phyloP scores from a whole-genome alignment of 2,113 vertebrate species.

The Oreochromis aureus region DNA sequence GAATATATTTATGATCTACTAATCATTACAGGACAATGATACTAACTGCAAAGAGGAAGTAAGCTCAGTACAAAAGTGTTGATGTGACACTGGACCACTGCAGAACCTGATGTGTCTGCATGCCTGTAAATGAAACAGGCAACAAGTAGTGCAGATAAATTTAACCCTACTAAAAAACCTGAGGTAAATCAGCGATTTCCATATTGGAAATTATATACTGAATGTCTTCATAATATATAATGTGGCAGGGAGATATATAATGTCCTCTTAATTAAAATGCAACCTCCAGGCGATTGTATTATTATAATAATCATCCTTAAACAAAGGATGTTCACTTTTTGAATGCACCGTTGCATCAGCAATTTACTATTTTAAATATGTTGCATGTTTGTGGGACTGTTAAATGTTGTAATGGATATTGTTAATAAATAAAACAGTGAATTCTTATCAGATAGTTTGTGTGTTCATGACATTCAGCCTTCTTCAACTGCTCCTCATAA shows the following conservation, averaged over 20 bases:
- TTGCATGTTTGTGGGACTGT: not conserved
- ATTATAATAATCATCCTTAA: not conserved
- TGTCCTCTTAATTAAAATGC: not conserved
- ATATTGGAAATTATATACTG: not conserved
- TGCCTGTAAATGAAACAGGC: not conserved
- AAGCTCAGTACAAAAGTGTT: not conserved
- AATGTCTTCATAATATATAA: not conserved
- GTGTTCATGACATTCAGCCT: not conserved
- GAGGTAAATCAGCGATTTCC: not conserved
- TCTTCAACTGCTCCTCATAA: not conserved
- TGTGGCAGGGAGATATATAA: not conserved
- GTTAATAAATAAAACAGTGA: not conserved
- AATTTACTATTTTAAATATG: not conserved
- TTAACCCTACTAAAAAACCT: not conserved
- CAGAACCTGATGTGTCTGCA: not conserved
- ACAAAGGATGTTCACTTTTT: not conserved
- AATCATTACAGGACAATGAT: not conserved
- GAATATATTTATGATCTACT: not conserved
- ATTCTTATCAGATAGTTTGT: not conserved
- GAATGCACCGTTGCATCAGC: not conserved
- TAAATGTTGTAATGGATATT: not conserved
- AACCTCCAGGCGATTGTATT: not conserved
- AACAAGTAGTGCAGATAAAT: not conserved
- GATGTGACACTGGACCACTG: not conserved
- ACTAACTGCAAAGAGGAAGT: not conserved